Percentiles rank a stretch among this genome's conserved stretches.
phyloP scores from a whole-genome alignment of 1,140 invertebrate genomes.

The Drosophila dunni region DNA sequence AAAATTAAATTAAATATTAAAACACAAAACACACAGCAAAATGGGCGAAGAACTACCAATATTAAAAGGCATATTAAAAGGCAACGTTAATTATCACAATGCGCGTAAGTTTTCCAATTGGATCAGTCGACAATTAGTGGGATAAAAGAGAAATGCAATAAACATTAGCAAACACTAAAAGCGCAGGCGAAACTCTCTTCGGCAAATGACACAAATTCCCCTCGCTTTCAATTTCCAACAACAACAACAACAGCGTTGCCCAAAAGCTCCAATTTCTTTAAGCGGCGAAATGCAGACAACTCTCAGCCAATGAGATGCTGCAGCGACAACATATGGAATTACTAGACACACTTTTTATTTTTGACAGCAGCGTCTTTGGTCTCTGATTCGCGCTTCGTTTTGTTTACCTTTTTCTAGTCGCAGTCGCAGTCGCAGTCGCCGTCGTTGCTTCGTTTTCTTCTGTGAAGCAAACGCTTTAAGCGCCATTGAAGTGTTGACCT shows the following conservation, averaged over 20 bases:
- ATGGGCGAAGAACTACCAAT: constrained; percentile 95
- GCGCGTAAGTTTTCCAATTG: constrained; percentile 90
- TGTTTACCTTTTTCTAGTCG: constrained; percentile 51
- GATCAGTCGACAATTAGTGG: constrained; percentile 41
- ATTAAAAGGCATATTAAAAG: constrained; percentile 94
- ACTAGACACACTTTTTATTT: constrained; percentile 46
- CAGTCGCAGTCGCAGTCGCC: too few relatives aligned
- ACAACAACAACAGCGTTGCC: constrained; percentile 29
- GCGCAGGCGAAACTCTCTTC: not conserved
- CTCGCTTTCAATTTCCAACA: constrained; percentile 67
- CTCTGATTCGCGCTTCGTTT: constrained; percentile 60
- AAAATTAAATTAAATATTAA: constrained; percentile 26
- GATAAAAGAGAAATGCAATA: constrained; percentile 37
- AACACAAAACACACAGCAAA: constrained; percentile 50
- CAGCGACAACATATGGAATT: constrained; percentile 21
- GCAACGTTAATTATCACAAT: constrained; percentile 94
- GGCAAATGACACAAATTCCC: constrained; percentile 45
- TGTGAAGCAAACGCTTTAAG: constrained; percentile 42
- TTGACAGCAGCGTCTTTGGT: constrained; percentile 19
- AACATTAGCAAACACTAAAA: constrained; percentile 2
- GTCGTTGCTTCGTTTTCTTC: constrained; percentile 9
- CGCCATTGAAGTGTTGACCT: constrained; percentile 81
- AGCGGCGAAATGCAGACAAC: constrained; percentile 1
- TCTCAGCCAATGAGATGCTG: constrained; percentile 1
- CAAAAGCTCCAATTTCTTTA: constrained; percentile 13